Evolutionary conservation across 2,888 invertebrate species (phyloP).

Genomic region (Trachelus troglodyta): DNA sequence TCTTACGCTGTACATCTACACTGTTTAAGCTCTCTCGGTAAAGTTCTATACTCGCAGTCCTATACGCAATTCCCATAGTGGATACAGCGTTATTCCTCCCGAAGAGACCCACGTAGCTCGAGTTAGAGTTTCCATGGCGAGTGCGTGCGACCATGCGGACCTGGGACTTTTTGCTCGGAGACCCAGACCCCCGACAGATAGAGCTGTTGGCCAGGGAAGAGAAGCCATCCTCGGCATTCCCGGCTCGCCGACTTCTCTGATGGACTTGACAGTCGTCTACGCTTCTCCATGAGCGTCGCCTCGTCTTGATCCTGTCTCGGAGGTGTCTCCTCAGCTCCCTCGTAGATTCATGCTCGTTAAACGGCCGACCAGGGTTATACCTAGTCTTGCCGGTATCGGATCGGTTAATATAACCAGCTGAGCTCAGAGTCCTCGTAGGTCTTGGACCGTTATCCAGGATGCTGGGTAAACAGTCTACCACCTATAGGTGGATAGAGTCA

Average conservation of each 20-base stretch:
- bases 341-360: background rate
- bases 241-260: constrained; percentile 49
- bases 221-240: constrained; percentile 57
- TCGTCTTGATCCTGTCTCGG: background rate
- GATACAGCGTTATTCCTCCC: background rate
- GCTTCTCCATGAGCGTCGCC: background rate
- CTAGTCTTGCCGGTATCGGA: background rate
- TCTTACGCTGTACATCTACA: background rate
- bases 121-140: background rate
- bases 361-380: background rate
- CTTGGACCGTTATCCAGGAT: background rate
- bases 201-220: constrained; percentile 48
- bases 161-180: constrained; percentile 44
- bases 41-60: background rate
- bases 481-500: background rate
- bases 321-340: background rate
- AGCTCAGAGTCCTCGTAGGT: background rate
- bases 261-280: constrained; percentile 16
- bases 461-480: background rate
- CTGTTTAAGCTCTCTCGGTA: background rate
- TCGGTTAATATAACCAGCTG: background rate
- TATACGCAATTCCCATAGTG: background rate
- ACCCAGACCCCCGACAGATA: constrained; percentile 40
- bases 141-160: constrained; percentile 53
- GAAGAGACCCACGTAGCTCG: background rate